Base-by-base conservation (phyloP, 2,113 vertebrate species). In the Myodes glareolus region DNA sequence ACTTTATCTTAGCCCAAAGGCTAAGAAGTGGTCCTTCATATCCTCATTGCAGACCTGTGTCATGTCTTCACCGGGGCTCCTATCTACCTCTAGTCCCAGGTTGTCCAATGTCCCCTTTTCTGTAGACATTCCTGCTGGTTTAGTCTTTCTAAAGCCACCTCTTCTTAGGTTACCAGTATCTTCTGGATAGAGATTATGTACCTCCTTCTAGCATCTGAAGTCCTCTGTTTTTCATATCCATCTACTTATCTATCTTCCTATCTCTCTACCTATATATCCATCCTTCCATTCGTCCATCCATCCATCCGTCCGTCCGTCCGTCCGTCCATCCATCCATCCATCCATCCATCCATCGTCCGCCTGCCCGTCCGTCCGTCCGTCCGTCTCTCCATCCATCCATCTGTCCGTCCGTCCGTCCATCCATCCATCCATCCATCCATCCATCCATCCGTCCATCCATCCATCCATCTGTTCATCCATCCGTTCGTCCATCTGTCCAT, bases 141-240 rank as follows among this genome's bases (percentile, higher is more conserved):
- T 90, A 23, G 17, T 75, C 70, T 92, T 96, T 81, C 58, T 70
- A 68, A 70, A 96, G 47, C 23, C 3, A 45, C 36, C 8, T 65
- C 91, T 96, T 75, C 81, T 92, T 89, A n/a, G 33, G 9, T 90
- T 75, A 42, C 65, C 63, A 3, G 63, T 92, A 7, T 90, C 29
- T 68, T 2, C 2, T 27, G 0, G 25, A 36, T 55, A 50, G 68
- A 23, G 12, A 36, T 16, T 16, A 19, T 70, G 36, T 5, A 61
- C 7, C 50, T 87, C 39, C 36, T 86, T 47, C 33, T 58, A 82
- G 16, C 16, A 27, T 84, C 70, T 10, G 58, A 75, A 33, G 27
- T 72, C 55, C 63, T 93, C 21, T 85, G 0, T 4, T 65, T 61
- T 27, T 47, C 25, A 23, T 21, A 33, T 78, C 27, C 4, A 17